Conservation (phyloP, 2,888 invertebrate species). For the Subacronicta megacephala region DNA sequence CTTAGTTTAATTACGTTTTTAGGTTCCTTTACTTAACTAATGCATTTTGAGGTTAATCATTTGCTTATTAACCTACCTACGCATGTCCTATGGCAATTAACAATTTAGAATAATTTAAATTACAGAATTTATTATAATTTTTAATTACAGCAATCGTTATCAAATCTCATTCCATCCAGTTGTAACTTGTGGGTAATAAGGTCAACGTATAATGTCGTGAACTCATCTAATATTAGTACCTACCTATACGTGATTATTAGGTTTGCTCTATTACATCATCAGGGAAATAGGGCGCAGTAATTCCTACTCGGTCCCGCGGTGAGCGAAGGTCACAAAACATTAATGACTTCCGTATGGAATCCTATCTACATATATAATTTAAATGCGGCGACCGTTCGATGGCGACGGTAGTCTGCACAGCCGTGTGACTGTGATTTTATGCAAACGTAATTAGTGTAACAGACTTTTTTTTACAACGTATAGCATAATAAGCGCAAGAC, state of each 20-base stretch:
- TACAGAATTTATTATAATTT: no score
- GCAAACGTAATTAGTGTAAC: constrained; percentile 14
- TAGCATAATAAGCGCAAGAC: no score
- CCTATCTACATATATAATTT: constrained; percentile 73
- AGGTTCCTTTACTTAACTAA: not conserved
- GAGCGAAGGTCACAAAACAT: constrained; percentile 76
- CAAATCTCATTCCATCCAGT: constrained; percentile 24
- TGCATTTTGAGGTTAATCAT: constrained; percentile 18
- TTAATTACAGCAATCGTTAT: constrained; percentile 26
- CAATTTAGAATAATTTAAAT: no score
- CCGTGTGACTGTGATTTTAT: constrained; percentile 27
- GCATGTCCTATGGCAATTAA: no score
- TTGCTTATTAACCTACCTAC: not conserved
- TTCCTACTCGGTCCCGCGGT: constrained; percentile 69
- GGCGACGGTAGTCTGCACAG: constrained; percentile 30
- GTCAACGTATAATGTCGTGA: constrained; percentile 44
- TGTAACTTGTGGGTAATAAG: constrained; percentile 41
- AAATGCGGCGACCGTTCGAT: constrained; percentile 62
- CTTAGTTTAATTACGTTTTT: no score
- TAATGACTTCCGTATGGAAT: constrained; percentile 81
- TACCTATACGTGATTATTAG: constrained; percentile 60
- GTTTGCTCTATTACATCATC: constrained; percentile 73
- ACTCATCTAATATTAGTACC: constrained; percentile 53
- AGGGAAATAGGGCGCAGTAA: constrained; percentile 79
- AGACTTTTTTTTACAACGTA: not conserved